Evolutionary conservation across 1,140 invertebrate genomes (phyloP).

Genomic region (Dendrolimus kikuchii): DNA sequence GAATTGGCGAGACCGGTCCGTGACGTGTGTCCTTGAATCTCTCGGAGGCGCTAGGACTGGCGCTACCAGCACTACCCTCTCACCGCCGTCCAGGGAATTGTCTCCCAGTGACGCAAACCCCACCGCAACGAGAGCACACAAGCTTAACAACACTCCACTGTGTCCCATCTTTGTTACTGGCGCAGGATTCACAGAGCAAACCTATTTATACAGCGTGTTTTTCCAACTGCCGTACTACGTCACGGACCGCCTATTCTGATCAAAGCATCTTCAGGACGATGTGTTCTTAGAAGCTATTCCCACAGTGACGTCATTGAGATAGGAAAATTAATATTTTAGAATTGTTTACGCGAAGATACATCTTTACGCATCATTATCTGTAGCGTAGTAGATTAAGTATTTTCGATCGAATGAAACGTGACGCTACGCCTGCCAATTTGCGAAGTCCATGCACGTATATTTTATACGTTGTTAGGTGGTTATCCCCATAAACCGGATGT

Average conservation of each 20-base stretch:
- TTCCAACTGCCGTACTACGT: constrained; percentile 42
- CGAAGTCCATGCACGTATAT: constrained; percentile 34
- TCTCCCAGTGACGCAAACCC: constrained; percentile 38
- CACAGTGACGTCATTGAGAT: constrained; percentile 44
- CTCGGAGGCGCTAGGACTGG: constrained; percentile 53
- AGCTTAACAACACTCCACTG: constrained; percentile 40
- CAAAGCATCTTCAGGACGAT: constrained; percentile 24
- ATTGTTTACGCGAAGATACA: too few relatives aligned
- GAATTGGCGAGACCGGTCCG: constrained; percentile 51
- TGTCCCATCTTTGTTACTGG: constrained; percentile 55
- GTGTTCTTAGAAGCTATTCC: constrained; percentile 29
- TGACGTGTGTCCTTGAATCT: constrained; percentile 39
- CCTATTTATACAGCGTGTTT: constrained; percentile 61
- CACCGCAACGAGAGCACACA: constrained; percentile 30
- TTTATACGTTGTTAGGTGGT: constrained; percentile 24
- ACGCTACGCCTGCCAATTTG: constrained; percentile 35
- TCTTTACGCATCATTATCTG: too few relatives aligned
- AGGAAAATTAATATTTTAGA: background rate
- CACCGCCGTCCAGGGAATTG: constrained; percentile 43
- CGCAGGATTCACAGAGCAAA: constrained; percentile 44
- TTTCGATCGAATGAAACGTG: constrained; percentile 20
- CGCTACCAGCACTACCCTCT: constrained; percentile 46
- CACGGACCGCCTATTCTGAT: constrained; percentile 25
- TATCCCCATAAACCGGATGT: constrained; percentile 58
- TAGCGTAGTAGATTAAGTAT: too few relatives aligned